Conservation (phyloP, 1,140 invertebrate species). For the Pomacea maculata region DNA sequence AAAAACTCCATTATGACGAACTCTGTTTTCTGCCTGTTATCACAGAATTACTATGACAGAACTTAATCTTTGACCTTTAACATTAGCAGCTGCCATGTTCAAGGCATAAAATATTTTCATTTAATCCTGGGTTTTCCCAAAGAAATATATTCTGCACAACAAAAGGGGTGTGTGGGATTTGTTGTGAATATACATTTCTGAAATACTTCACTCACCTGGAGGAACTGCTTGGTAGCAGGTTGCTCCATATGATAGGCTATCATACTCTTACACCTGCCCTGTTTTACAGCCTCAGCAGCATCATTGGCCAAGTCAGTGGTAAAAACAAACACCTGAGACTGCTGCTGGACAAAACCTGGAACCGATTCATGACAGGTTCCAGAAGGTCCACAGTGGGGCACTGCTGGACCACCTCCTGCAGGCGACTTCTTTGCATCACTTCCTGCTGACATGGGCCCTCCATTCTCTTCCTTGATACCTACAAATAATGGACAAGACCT, state of each 20-base stretch:
- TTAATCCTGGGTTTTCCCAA: no score
- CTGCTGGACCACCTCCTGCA: slow-evolving; percentile 17
- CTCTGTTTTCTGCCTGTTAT: no score
- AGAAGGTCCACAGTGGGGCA: slow-evolving; percentile 18
- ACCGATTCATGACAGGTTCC: slow-evolving; percentile 26
- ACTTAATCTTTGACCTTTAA: no score
- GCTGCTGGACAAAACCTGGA: slow-evolving; percentile 78
- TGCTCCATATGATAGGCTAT: slow-evolving; percentile 95
- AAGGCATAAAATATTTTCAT: no score
- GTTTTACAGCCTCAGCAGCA: slow-evolving; percentile 89
- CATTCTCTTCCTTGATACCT: slow-evolving; percentile 25
- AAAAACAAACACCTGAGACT: slow-evolving; percentile 98
- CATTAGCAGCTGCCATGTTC: no score
- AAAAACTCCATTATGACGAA: background rate
- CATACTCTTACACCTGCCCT: slow-evolving; percentile 89
- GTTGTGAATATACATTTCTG: no score
- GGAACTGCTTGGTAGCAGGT: slow-evolving; percentile 80
- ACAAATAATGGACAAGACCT: background rate
- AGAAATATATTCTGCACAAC: background rate
- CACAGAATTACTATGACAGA: no score
- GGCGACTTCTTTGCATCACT: slow-evolving; percentile 30
- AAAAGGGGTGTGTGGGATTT: background rate
- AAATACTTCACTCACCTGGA: no score
- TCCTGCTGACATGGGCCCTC: slow-evolving; percentile 29
- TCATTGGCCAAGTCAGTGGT: slow-evolving; percentile 93